phyloP scores from a whole-genome alignment of 2,797 vertebrate genomes.

The Heterohyrax brucei region DNA sequence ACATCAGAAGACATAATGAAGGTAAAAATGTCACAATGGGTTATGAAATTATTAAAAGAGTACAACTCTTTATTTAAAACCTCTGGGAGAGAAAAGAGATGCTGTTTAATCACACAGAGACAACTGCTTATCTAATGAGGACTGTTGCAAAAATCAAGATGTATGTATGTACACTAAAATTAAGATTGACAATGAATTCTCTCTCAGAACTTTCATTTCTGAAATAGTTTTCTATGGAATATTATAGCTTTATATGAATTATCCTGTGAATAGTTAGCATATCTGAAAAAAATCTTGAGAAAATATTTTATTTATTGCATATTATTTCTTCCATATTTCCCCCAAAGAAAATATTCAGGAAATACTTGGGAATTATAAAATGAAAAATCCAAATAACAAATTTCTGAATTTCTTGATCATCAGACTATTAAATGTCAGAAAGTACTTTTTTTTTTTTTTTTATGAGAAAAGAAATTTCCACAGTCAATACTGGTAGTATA shows the following conservation, averaged over 20 bases:
- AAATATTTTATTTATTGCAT: constrained; percentile 25
- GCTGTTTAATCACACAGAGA: not conserved
- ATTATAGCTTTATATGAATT: constrained; percentile 56
- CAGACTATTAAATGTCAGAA: constrained; percentile 21
- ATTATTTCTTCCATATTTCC: constrained; percentile 8
- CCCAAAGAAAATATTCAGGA: constrained; percentile 17
- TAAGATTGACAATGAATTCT: constrained; percentile 39
- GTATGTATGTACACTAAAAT: not conserved
- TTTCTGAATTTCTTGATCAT: constrained; percentile 56
- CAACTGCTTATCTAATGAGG: not conserved
- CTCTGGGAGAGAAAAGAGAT: not conserved
- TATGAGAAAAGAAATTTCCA: not conserved
- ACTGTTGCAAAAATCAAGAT: not conserved
- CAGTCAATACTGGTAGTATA: not conserved
- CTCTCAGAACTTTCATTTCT: constrained; percentile 4
- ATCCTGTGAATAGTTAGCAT: not conserved
- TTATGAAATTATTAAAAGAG: not conserved
- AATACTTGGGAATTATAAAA: constrained; percentile 58
- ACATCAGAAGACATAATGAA: not conserved
- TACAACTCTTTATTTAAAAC: not conserved
- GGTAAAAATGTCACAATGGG: not conserved
- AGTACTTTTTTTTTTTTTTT: not conserved
- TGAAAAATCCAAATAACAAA: constrained; percentile 13
- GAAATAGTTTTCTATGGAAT: constrained; percentile 66
- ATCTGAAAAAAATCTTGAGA: constrained; percentile 13